Conservation (phyloP, 1,140 invertebrate species). For the Polypedilum vanderplanki region DNA sequence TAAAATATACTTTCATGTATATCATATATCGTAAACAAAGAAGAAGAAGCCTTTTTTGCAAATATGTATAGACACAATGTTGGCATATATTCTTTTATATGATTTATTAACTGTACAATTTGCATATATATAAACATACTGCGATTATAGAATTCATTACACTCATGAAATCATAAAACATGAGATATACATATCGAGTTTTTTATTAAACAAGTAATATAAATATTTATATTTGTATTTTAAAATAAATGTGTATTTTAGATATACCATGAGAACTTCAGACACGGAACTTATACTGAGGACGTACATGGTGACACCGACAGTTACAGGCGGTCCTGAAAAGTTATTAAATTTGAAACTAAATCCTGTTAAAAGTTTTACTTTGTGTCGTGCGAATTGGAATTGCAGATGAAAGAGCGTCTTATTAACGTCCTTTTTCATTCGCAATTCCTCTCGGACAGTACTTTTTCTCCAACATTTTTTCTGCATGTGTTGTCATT, state of each 20-base stretch:
- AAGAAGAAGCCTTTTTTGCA: background rate
- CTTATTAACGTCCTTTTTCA: too few relatives aligned
- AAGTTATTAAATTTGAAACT: constrained; percentile 44
- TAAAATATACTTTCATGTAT: background rate
- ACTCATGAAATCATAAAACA: constrained; percentile 28
- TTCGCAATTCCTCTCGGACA: too few relatives aligned
- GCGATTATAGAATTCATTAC: constrained; percentile 21
- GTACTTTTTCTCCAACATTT: too few relatives aligned
- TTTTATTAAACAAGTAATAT: background rate
- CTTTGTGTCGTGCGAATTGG: constrained; percentile 3
- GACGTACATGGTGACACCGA: constrained; percentile 96
- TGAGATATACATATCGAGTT: constrained; percentile 27
- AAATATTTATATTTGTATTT: background rate
- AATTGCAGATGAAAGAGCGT: too few relatives aligned
- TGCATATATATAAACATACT: constrained; percentile 29
- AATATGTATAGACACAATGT: constrained; percentile 29
- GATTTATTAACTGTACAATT: constrained; percentile 30
- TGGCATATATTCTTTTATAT: constrained; percentile 26
- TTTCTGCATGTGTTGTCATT: too few relatives aligned
- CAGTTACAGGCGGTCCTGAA: constrained; percentile 90
- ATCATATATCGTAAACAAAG: background rate
- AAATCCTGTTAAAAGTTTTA: constrained; percentile 32
- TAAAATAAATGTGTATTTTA: constrained; percentile 23
- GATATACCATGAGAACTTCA: constrained; percentile 93
- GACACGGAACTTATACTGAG: constrained; percentile 97